Evolutionary conservation across 92 coral and sea anemone species (phyloP).

Genomic region (Plumapathes pennacea): DNA sequence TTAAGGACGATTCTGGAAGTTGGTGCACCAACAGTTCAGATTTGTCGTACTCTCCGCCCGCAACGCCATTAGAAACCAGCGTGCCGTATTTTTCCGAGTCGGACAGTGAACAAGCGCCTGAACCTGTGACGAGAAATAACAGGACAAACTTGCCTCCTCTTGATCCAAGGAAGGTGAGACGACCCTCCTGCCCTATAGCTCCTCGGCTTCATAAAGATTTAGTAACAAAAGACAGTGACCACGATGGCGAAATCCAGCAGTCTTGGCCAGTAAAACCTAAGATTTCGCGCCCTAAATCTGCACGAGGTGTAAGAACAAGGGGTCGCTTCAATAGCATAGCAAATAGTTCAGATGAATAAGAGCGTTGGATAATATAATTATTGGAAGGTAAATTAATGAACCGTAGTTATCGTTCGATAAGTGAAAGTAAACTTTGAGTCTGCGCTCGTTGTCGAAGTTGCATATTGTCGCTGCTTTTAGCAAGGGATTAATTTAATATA

Average conservation of each 20-base stretch:
- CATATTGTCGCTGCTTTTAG: too few relatives aligned
- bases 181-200: slow-evolving; percentile 24
- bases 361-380: too few relatives aligned
- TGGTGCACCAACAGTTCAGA: slow-evolving; percentile 49
- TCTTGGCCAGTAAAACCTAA: too few relatives aligned
- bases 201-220: slow-evolving; percentile 17
- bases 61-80: slow-evolving; percentile 47
- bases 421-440: too few relatives aligned
- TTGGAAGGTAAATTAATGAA: too few relatives aligned
- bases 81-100: slow-evolving; percentile 25
- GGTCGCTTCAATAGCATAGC: too few relatives aligned
- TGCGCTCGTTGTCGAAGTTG: too few relatives aligned
- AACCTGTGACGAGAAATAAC: neutral
- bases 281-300: slow-evolving; percentile 71
- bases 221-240: slow-evolving; percentile 22
- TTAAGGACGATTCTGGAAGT: slow-evolving; percentile 50
- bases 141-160: neutral
- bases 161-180: neutral
- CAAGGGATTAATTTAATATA: too few relatives aligned
- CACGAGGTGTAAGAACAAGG: slow-evolving; percentile 76
- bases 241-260: slow-evolving; percentile 52
- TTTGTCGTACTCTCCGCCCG: slow-evolving; percentile 57
- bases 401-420: too few relatives aligned
- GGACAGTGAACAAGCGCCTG: neutral
- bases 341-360: too few relatives aligned